phyloP scores from a whole-genome alignment of 2,113 vertebrate genomes.

The Oreochromis niloticus region DNA sequence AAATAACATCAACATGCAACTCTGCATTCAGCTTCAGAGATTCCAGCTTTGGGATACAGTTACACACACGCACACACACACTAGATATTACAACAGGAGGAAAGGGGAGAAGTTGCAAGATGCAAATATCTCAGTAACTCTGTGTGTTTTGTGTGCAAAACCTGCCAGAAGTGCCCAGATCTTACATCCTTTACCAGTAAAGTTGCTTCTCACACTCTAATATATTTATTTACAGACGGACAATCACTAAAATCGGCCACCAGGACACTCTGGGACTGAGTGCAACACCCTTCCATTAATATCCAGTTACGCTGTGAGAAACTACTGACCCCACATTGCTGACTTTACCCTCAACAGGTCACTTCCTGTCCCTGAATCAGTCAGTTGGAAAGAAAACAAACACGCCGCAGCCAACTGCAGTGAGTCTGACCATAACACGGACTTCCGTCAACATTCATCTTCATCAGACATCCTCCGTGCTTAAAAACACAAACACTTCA shows the following conservation, averaged over 20 bases:
- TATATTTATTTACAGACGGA: neutral
- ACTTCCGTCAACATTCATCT: neutral
- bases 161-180: neutral
- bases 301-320: slow-evolving; percentile 53
- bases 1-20: neutral
- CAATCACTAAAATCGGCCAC: neutral
- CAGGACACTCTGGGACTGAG: neutral
- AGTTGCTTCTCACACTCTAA: neutral
- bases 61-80: neutral
- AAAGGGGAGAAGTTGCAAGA: neutral
- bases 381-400: slow-evolving; percentile 49
- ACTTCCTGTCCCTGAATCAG: slow-evolving; percentile 54
- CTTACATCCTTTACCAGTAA: neutral
- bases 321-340: slow-evolving; percentile 40
- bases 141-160: neutral
- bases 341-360: slow-evolving; percentile 27
- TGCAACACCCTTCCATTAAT: slow-evolving; percentile 20
- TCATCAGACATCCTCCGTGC: neutral
- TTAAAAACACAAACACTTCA: neutral
- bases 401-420: neutral
- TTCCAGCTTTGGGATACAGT: neutral
- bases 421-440: neutral
- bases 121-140: neutral
- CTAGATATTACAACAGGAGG: neutral
- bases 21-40: neutral